A percentile compares a stretch with the other conserved stretches of the same genome.
Conservation (phyloP, 2,888 invertebrate species). For the Apocheima hispidaria region DNA sequence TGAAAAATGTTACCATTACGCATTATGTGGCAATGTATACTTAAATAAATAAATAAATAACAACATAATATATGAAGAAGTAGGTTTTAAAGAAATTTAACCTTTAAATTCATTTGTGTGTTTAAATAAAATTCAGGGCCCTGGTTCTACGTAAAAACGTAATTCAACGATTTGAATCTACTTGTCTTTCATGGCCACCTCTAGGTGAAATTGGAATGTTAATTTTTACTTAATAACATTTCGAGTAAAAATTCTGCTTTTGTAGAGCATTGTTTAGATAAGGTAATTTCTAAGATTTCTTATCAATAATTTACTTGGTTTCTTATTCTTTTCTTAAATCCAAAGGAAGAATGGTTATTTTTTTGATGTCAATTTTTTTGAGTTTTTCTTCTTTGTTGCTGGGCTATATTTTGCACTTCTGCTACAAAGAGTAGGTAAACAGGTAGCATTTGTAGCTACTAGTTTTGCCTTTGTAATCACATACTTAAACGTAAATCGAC, state of each 20-base stretch:
- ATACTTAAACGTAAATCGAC: too few species aligned
- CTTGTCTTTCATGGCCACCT: constrained; percentile 24
- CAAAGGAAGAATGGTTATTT: too few species aligned
- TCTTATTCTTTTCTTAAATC: not conserved
- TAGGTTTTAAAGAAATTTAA: not conserved
- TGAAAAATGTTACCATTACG: too few species aligned
- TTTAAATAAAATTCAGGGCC: constrained; percentile 9
- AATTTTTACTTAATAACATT: not conserved
- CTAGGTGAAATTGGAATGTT: not conserved
- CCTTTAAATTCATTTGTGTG: constrained; percentile 16
- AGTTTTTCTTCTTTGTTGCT: not conserved
- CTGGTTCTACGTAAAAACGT: constrained; percentile 16
- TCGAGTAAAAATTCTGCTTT: not conserved
- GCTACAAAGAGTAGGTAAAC: too few species aligned
- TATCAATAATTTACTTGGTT: not conserved
- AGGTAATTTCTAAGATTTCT: not conserved
- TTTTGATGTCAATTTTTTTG: too few species aligned
- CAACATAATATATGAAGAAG: too few species aligned
- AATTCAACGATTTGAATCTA: constrained; percentile 19
- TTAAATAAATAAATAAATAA: too few species aligned
- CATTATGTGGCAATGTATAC: too few species aligned
- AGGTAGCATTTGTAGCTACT: too few species aligned
- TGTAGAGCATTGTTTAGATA: not conserved
- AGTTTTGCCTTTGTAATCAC: too few species aligned
- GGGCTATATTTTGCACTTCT: too few species aligned